phyloP scores from a whole-genome alignment of 2,888 invertebrate genomes.

The Trachelus iudaicus region DNA sequence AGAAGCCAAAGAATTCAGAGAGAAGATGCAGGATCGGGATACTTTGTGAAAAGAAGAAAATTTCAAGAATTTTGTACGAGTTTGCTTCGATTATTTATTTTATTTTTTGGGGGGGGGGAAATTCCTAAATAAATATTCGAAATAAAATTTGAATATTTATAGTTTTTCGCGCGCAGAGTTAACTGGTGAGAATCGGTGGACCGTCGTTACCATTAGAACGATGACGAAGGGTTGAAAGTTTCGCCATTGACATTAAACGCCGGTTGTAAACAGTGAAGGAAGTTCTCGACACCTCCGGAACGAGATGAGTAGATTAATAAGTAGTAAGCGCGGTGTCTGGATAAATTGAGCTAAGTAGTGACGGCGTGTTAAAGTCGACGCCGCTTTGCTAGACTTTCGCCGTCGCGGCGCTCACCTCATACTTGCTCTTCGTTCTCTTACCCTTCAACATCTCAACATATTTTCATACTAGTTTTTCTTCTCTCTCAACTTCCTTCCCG shows the following conservation, averaged over 20 bases:
- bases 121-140: not conserved
- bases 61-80: not conserved
- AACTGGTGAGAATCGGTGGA: not conserved
- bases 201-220: not conserved
- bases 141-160: not conserved
- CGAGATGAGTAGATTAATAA: conserved; percentile 27
- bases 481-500: not conserved
- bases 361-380: conserved; percentile 29
- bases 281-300: not conserved
- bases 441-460: not conserved
- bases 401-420: not conserved
- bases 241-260: not conserved
- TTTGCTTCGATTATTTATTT: not conserved
- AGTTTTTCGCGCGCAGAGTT: not conserved
- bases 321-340: conserved; percentile 22
- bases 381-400: not conserved
- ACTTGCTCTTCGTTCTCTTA: not conserved
- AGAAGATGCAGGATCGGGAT: not conserved
- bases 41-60: not conserved
- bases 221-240: not conserved
- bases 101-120: not conserved
- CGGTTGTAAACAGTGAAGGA: not conserved
- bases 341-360: conserved; percentile 34
- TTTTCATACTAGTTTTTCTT: not conserved
- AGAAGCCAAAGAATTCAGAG: not conserved